Evolutionary conservation across 2,888 invertebrate species (phyloP), one percentile per base, ranked within the genome.

Genomic region (Stramonita haemastoma): DNA sequence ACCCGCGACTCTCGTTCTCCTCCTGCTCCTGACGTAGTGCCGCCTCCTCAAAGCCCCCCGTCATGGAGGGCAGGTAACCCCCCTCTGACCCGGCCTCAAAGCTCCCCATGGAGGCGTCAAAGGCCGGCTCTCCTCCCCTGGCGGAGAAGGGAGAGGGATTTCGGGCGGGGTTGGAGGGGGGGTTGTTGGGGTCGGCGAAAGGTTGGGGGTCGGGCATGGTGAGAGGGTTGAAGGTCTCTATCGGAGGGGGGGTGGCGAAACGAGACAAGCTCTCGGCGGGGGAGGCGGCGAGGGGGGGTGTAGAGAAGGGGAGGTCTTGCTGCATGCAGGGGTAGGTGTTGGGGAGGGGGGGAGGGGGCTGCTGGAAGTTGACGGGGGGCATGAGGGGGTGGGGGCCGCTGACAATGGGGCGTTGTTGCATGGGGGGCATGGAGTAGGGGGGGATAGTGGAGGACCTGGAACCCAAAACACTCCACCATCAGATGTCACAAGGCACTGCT

Each of bases 131-230:
- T 83, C 86, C 34, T 57, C 34, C 81, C 56, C 90, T 34, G 29
- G 83, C n/a, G 8, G 70, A 19, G 89, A 87, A 81, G 88, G 87
- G 56, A 22, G 83, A 56, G 15, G 81, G 46, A 32, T 73, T 77
- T 88, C 34, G 36, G 29, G 73, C 91, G 19, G 88, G 77, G 57
- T 91, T 83, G 87, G 91, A 87, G 19, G 89, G 89, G 19, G 89
- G 89, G 6, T 85, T 81, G 87, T 90, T 90, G 88, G 91, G 91
- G 19, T 91, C 92, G 0, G 90, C 32, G 60, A 90, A 87, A n/a
- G 91, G 66, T 0, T 91, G 86, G 70, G 90, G 89, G 19, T 91
- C 90, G 0, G 92, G 90, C 83, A 90, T 87, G 19, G 92, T 86
- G 22, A 89, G 86, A 11, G 87, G 81, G 17, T 89, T 87, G n/a